phyloP scores from a whole-genome alignment of 2,113 vertebrate species.

The Alectura lathami region DNA sequence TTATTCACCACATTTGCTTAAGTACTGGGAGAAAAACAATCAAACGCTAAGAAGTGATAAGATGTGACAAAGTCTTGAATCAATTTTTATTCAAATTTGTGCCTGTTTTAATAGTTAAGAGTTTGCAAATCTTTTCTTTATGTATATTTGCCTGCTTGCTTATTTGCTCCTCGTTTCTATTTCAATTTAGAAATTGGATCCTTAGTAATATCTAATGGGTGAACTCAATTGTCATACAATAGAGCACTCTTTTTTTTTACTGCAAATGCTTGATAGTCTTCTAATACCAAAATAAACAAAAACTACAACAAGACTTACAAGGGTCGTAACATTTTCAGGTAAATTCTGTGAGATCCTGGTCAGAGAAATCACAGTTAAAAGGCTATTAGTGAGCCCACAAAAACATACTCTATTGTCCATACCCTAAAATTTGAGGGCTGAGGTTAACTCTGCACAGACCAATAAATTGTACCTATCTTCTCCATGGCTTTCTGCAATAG shows the following conservation, averaged over 20 bases:
- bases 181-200: not conserved
- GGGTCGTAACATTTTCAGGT: not conserved
- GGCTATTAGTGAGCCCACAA: not conserved
- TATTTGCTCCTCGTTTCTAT: not conserved
- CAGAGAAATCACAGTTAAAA: not conserved
- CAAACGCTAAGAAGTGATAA: not conserved
- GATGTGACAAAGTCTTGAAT: not conserved
- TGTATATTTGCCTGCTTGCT: not conserved
- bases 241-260: not conserved
- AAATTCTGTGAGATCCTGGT: not conserved
- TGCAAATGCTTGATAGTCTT: not conserved
- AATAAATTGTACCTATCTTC: not conserved
- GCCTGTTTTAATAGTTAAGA: not conserved
- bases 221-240: not conserved
- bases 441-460: not conserved
- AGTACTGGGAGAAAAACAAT: not conserved
- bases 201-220: not conserved
- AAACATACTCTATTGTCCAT: not conserved
- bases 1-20: not conserved
- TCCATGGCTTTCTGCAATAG: not conserved
- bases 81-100: not conserved
- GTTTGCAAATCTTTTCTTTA: not conserved
- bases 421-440: not conserved
- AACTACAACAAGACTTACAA: not conserved
- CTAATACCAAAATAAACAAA: not conserved